Evolutionary conservation across 2,888 invertebrate genomes (phyloP), one percentile per base, ranked within the genome.

Genomic region (Cerastoderma edule): DNA sequence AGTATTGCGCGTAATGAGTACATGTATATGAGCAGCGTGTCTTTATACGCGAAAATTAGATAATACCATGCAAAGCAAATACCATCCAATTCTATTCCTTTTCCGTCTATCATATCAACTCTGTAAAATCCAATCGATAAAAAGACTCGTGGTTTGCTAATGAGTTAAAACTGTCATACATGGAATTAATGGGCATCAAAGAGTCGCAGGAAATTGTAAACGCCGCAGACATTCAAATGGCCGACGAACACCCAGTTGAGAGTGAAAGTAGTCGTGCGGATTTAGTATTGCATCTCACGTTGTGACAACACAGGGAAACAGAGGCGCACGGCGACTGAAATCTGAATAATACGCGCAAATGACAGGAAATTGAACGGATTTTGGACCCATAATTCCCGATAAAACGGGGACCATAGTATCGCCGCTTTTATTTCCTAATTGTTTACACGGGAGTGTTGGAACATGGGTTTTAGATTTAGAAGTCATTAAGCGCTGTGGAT

Each of bases 311-410:
- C 24, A 32, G 50, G 19, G 35, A 32, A 67, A n/a, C n/a, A n/a
- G n/a, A 54, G 28, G 65, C 54, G 48, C 67, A 56, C 63, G 70
- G 63, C 60, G 67, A 63, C 56, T 53, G 71, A 67, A 75, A 72
- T 50, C 50, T 72, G 67, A 75, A 78, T 78, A 72, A 66, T 60
- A 67, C 39, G 39, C 63, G 65, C 50, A 72, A 80, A 80, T 80
- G 69, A 77, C 77, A 77, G 80, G 80, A 80, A 80, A 80, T 80
- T 80, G 71, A 72, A 75, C 48, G 67, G 75, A 63, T 75, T 80
- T 77, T 78, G 67, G n/a, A 65, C 66, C 70, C 74, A 69, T 72
- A 75, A 74, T 75, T 74, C 74, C 67, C 64, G 56, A 68, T 69
- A 46, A 72, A 71, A 39, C 46, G 68, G 54, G 54, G 54, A 66